Base-by-base conservation (phyloP, 2,888 invertebrate species). In the Ichneumon xanthorius region DNA sequence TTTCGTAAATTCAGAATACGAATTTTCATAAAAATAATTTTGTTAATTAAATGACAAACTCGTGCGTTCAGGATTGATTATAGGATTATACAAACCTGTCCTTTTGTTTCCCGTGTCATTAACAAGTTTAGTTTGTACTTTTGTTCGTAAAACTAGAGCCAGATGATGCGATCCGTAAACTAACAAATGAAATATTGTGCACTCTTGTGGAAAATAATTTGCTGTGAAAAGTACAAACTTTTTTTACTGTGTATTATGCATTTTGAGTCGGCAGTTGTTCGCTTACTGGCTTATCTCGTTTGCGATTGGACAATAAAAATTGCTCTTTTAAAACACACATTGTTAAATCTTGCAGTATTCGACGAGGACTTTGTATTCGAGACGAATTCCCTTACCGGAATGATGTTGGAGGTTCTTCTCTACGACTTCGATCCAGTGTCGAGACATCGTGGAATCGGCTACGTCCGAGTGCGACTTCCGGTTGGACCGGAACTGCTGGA, bases 341-440 rank as follows among this genome's bases (percentile, higher is more conserved):
- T 16, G n/a, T 80, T 48, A 4, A 16, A 16, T n/a, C 45, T 11
- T 11, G 1, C 89, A 96, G 95, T 96, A 80, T 96, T 96, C 89
- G 96, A 96, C 86, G 96, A 96, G 90, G 96, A 96, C 89, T 96
- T 96, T 88, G 95, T 96, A 4, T 96, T 96, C 89, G 96, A 96
- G 90, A 95, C 96, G 48, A 92, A 94, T n/a, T 94, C 95, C 1
- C 92, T 96, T 76, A 93, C 94, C 7, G 94, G 95, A 55, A 94
- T 95, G 75, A 95, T 95, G 0, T 92, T 96, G 82, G 96, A 96
- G 92, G 94, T 96, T 73, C 92, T 96, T 5, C 90, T 96, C 0
- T 96, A 95, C 89, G 96, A 96, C 89, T 96, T 96, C 86, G 96
- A 96, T 91, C 96, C 96, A 4, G 96, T 95, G 91, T 95, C 95